A percentile compares a stretch with the other conserved stretches of the same genome.
phyloP scores from a whole-genome alignment of 2,797 vertebrate species.

The Gymnothorax javanicus region DNA sequence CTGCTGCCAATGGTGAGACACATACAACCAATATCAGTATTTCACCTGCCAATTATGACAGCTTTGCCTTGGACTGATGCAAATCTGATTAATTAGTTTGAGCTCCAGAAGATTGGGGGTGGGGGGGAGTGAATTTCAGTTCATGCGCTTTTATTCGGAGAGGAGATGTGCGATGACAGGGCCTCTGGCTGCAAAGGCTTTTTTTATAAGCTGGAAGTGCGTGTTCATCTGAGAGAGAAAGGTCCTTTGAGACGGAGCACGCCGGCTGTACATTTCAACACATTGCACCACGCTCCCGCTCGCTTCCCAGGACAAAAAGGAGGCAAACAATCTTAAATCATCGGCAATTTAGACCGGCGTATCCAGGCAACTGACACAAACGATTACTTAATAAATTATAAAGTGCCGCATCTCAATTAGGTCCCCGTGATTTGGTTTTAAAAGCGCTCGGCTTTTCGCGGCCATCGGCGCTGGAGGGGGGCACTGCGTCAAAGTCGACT shows the following conservation, averaged over 20 bases:
- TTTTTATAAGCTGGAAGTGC: background rate
- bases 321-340: background rate
- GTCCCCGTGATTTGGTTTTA: background rate
- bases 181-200: background rate
- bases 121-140: background rate
- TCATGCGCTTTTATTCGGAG: background rate
- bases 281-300: background rate
- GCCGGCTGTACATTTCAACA: background rate
- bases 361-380: background rate
- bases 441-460: background rate
- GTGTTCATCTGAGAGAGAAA: background rate
- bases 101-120: background rate
- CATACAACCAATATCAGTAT: background rate
- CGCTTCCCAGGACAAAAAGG: background rate
- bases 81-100: background rate
- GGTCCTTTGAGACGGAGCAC: background rate
- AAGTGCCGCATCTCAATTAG: background rate
- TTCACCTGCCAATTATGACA: background rate
- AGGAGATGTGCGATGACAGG: background rate
- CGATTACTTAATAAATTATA: background rate
- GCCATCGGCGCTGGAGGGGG: background rate
- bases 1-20: background rate
- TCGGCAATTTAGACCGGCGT: background rate
- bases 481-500: background rate
- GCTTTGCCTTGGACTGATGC: background rate